Evolutionary conservation across 1,140 invertebrate genomes (phyloP), one percentile per base, ranked within the genome.

Genomic region (Piezodorus guildinii): DNA sequence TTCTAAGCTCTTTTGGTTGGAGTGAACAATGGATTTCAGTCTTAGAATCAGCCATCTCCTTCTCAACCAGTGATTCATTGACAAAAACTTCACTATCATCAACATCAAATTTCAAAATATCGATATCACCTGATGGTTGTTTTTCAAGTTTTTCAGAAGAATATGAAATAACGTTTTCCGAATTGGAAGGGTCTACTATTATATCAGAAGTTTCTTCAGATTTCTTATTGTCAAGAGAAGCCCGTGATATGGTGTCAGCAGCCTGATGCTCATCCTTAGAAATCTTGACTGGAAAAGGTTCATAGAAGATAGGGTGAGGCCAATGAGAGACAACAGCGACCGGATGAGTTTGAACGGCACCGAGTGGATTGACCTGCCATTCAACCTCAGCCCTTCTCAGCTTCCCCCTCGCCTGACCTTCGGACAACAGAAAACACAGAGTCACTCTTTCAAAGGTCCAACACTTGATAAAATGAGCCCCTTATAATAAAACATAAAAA

Each of bases 311-410:
- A n/a, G 65, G 62, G 43, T 44, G 67, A 21, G 30, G 60, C 49
- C 45, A 51, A 30, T 49, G 62, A 1, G 49, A 3, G 25, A 23
- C 23, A 5, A 44, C 43, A 23, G 43, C 63, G 2, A 49, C 44
- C 17, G 63, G 63, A 19, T 66, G 52, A 5, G 65, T 68, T 16
- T 66, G 63, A 16, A 68, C 65, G 14, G 67, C 64, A 21, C 67
- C 67, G 14, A 68, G 67, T 25, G 65, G 65, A 27, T 68, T 68
- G 30, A 68, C 67, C 45, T 65, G 67, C n/a, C 67, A 62, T 54
- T 68, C 67, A n/a, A 68, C 60, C 9, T 66, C 51, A 19, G 67
- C 60, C 46, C 62, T 62, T 51, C 62, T 59, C 65, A 62, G 43
- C 52, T 56, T 56, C 23, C 52, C 52, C 52, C 23, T 56, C 52